These are phyloP conservation scores for Dendrocincla tyrannina DNA, from an alignment of 2,797 vertebrate species.

Conservation along the genomic window DNA sequence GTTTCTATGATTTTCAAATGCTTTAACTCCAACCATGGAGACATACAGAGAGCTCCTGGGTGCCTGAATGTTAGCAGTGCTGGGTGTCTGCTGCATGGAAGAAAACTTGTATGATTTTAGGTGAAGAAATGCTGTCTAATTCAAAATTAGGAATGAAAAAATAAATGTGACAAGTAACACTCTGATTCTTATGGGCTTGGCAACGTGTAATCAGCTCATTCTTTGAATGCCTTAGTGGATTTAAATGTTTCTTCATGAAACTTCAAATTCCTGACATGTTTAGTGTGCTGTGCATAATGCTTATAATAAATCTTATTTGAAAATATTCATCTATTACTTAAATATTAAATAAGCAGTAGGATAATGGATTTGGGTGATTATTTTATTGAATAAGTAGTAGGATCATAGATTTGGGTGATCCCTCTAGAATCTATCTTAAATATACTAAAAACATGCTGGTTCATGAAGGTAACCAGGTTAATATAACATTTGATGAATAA, in stretches of 20 bases:
- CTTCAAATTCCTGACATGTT: neutral
- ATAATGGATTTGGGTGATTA: neutral
- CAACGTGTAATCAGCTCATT: neutral
- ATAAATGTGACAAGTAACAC: neutral
- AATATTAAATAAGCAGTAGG: neutral
- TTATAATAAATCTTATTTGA: neutral
- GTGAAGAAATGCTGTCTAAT: neutral
- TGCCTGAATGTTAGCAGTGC: neutral
- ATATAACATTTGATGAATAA: neutral
- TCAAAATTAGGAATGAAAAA: neutral
- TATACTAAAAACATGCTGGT: neutral
- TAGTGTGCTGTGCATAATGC: neutral
- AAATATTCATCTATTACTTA: neutral
- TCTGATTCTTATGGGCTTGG: neutral
- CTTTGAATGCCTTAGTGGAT: neutral
- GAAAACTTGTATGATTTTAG: neutral
- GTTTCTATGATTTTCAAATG: neutral
- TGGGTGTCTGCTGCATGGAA: neutral
- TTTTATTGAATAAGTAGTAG: neutral
- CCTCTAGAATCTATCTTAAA: neutral
- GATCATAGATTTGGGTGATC: neutral
- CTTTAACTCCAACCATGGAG: neutral
- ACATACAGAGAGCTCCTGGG: accelerated
- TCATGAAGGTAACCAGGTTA: neutral
- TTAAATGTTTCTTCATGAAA: neutral